A percentile compares a stretch with the other conserved stretches of the same genome.
Conservation (phyloP, 1,140 invertebrate species). For the Aphaenogaster floridana region DNA sequence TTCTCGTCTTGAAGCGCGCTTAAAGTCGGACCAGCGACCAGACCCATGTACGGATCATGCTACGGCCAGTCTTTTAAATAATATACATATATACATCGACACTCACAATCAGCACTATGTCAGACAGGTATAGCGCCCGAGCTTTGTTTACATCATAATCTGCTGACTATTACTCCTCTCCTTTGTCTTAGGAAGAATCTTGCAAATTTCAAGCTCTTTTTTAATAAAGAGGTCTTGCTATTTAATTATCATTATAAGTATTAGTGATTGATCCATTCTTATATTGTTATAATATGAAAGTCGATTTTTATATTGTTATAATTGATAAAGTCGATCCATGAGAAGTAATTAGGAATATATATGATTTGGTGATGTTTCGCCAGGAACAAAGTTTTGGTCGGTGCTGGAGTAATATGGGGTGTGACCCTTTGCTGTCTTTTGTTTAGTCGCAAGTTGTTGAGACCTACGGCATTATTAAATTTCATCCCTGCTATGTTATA, state of each 20-base stretch:
- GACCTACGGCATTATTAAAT: slow-evolving; percentile 66
- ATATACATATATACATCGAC: slow-evolving; percentile 47
- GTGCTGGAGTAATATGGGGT: slow-evolving; percentile 74
- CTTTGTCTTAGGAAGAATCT: slow-evolving; percentile 8
- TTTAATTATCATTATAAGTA: background rate
- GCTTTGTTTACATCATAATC: slow-evolving; percentile 12
- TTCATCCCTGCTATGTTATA: slow-evolving; percentile 73
- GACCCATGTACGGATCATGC: slow-evolving; percentile 75
- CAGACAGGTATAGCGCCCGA: slow-evolving; percentile 75
- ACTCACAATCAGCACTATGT: slow-evolving; percentile 67
- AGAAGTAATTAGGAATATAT: background rate
- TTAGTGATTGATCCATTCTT: background rate
- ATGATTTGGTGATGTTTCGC: slow-evolving; percentile 50
- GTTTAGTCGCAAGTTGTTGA: slow-evolving; percentile 69
- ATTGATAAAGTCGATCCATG: background rate
- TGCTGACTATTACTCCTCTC: background rate
- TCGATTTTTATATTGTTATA: background rate
- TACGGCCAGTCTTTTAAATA: slow-evolving; percentile 61
- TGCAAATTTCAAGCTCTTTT: slow-evolving; percentile 16
- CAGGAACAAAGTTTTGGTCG: slow-evolving; percentile 76
- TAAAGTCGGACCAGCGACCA: slow-evolving; percentile 76
- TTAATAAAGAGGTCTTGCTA: slow-evolving; percentile 16
- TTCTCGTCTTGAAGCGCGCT: slow-evolving; percentile 75
- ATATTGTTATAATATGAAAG: no score
- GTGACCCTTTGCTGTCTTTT: slow-evolving; percentile 74